phyloP scores from a whole-genome alignment of 2,797 vertebrate species.

The Kryptolebias ocellatus region DNA sequence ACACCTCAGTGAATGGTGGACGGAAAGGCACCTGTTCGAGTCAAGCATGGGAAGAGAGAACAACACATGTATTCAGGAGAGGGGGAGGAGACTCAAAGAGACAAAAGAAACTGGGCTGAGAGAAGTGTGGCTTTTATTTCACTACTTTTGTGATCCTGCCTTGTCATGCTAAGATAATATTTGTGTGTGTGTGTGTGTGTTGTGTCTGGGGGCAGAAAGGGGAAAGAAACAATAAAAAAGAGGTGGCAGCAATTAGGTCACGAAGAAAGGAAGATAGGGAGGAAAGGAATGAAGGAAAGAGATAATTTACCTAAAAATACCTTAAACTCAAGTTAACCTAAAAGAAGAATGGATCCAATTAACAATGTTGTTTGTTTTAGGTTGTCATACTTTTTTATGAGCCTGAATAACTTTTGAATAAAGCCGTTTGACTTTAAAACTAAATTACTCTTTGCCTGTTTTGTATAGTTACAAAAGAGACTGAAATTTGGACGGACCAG shows the following conservation, averaged over 20 bases:
- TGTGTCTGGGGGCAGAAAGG: neutral
- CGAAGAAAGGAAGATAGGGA: slow-evolving; percentile 13
- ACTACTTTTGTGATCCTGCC: slow-evolving; percentile 70
- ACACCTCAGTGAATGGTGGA: slow-evolving; percentile 75
- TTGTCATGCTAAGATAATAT: slow-evolving; percentile 69
- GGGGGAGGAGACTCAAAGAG: slow-evolving; percentile 49
- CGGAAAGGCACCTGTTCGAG: slow-evolving; percentile 88
- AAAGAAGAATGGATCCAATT: neutral
- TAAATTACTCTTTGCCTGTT: too few species aligned
- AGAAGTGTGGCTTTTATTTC: slow-evolving; percentile 76
- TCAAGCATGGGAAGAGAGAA: slow-evolving; percentile 63
- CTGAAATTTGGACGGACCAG: too few species aligned
- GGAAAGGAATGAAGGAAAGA: slow-evolving; percentile 30
- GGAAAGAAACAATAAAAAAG: slow-evolving; percentile 52
- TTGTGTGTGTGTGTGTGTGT: slow-evolving; percentile 60
- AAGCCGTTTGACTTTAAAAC: too few species aligned
- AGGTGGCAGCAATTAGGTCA: slow-evolving; percentile 56
- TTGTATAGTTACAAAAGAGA: too few species aligned
- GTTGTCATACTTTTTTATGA: too few species aligned
- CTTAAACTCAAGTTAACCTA: neutral
- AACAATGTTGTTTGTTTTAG: too few species aligned
- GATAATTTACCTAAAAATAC: neutral
- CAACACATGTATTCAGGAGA: slow-evolving; percentile 62
- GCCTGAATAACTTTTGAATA: too few species aligned
- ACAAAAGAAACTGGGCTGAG: slow-evolving; percentile 64